A percentile compares a stretch with the other conserved stretches of the same genome.
Evolutionary conservation across 2,888 invertebrate genomes (phyloP).

Genomic region (Cerastis leucographa): DNA sequence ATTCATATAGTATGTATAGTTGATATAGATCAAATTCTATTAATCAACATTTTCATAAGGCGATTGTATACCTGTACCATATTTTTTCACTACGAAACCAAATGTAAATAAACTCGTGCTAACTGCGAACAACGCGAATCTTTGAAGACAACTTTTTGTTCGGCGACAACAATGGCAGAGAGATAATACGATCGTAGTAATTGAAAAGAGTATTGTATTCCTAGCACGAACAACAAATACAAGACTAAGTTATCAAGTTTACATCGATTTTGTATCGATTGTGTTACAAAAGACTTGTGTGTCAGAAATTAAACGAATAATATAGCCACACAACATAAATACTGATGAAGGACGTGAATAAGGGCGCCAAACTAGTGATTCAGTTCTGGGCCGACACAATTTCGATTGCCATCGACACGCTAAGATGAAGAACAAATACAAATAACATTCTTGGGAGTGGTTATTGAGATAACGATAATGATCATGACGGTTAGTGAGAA

Average conservation of each 20-base stretch:
- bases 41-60: neutral
- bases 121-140: conserved; percentile 25
- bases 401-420: too few species aligned
- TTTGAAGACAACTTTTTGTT: conserved; percentile 40
- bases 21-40: neutral
- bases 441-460: too few species aligned
- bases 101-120: conserved; percentile 9
- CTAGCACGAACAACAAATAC: conserved; percentile 5
- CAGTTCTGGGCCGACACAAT: too few species aligned
- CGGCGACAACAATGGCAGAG: conserved; percentile 8
- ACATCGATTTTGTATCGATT: neutral
- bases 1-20: neutral
- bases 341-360: too few species aligned
- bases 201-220: conserved; percentile 39
- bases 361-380: too few species aligned
- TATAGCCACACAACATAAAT: too few species aligned
- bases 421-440: too few species aligned
- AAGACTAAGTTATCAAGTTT: neutral
- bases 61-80: neutral
- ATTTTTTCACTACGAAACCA: neutral
- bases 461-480: too few species aligned
- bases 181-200: conserved; percentile 36
- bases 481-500: too few species aligned
- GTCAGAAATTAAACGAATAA: too few species aligned
- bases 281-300: neutral